A percentile compares a stretch with the other conserved stretches of the same genome.
Conservation (phyloP, 2,797 vertebrate species). For the Cheirogaleus major region DNA sequence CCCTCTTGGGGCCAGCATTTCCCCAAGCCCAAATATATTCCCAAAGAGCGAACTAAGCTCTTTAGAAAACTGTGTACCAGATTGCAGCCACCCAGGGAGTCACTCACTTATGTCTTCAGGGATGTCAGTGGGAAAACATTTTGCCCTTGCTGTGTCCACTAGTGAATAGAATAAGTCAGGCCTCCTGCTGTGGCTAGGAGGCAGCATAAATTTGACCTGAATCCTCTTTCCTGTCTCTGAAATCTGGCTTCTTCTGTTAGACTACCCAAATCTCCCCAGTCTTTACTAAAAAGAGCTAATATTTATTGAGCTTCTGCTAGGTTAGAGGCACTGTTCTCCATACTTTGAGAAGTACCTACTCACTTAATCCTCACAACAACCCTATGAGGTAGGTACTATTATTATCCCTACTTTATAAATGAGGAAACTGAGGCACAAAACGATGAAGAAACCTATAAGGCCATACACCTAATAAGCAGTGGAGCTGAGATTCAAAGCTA, state of each 20-base stretch:
- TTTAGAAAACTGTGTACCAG: conserved; percentile 23
- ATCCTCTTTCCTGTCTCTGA: conserved; percentile 6
- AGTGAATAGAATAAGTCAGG: not conserved
- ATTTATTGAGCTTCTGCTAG: not conserved
- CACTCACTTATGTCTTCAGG: not conserved
- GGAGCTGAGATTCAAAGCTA: not conserved
- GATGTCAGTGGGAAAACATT: not conserved
- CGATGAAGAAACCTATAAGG: not conserved
- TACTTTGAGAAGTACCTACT: not conserved
- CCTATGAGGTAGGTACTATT: not conserved
- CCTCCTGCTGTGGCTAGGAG: not conserved
- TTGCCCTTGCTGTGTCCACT: not conserved
- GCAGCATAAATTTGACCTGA: not conserved
- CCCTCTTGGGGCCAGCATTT: not conserved
- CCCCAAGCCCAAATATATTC: conserved; percentile 38
- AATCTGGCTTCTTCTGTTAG: not conserved
- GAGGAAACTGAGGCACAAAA: conserved; percentile 17
- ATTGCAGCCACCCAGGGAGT: not conserved
- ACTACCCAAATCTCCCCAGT: not conserved
- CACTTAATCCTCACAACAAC: not conserved
- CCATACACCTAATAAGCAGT: not conserved
- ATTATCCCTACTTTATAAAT: not conserved
- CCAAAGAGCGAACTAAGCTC: conserved; percentile 25
- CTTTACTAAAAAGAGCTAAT: not conserved
- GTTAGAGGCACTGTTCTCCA: not conserved